Evolutionary conservation across 2,888 invertebrate species (phyloP).

Genomic region (Prosapia bicincta): DNA sequence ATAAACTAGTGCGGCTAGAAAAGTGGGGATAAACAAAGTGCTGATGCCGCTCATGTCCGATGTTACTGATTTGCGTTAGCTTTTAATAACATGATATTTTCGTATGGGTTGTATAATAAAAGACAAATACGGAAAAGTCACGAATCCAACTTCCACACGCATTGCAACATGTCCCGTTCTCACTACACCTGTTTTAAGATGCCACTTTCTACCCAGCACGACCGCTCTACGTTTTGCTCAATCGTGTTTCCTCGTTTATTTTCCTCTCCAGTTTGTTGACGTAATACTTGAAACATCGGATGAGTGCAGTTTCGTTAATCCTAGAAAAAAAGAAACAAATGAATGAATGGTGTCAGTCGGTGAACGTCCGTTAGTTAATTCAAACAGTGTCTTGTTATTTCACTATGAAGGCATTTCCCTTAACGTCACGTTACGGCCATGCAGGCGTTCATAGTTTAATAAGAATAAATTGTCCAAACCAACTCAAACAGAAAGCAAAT

Average conservation of each 20-base stretch:
- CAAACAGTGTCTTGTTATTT: neutral
- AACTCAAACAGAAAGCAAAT: no score
- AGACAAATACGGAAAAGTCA: no score
- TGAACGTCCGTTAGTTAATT: neutral
- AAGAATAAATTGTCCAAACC: neutral
- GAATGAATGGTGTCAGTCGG: neutral
- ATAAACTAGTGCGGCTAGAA: constrained; percentile 73
- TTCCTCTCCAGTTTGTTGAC: neutral
- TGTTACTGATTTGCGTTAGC: constrained; percentile 69
- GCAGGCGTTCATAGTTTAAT: neutral
- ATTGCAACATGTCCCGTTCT: neutral
- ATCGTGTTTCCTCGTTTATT: neutral
- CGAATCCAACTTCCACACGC: neutral
- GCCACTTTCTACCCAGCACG: neutral
- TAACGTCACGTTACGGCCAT: neutral
- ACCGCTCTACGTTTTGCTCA: neutral
- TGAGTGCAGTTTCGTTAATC: neutral
- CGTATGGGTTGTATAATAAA: no score
- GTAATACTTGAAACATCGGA: neutral
- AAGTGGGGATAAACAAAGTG: constrained; percentile 66
- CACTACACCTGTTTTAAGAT: neutral
- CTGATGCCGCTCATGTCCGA: constrained; percentile 66
- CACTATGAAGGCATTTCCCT: neutral
- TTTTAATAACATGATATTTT: constrained; percentile 40
- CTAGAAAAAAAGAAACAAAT: neutral